A percentile compares a stretch with the other conserved stretches of the same genome.
phyloP scores from a whole-genome alignment of 2,888 invertebrate species.

The Agrochola macilenta region DNA sequence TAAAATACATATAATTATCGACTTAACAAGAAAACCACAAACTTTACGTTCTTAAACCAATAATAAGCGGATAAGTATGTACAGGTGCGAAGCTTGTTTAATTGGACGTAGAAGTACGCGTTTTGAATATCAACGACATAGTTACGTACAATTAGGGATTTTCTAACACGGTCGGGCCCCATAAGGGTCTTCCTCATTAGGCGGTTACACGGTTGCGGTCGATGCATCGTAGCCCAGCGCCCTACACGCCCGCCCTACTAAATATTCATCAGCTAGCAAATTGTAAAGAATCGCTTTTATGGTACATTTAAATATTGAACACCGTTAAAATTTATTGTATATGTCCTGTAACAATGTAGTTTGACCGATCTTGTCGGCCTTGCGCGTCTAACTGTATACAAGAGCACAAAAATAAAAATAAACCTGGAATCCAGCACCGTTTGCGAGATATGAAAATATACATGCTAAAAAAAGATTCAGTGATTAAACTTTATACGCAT shows the following conservation, averaged over 20 bases:
- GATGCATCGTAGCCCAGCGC: slow-evolving; percentile 69
- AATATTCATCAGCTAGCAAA: slow-evolving; percentile 86
- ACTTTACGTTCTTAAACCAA: slow-evolving; percentile 57
- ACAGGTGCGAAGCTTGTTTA: slow-evolving; percentile 74
- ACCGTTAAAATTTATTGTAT: slow-evolving; percentile 80
- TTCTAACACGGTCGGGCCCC: slow-evolving; percentile 83
- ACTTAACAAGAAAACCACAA: slow-evolving; percentile 59
- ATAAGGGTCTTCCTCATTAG: slow-evolving; percentile 86
- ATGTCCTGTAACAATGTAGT: slow-evolving; percentile 81
- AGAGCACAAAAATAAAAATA: slow-evolving; percentile 60
- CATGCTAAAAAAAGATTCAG: slow-evolving; percentile 74
- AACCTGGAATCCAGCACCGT: slow-evolving; percentile 63
- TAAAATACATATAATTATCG: slow-evolving; percentile 57
- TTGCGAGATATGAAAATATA: slow-evolving; percentile 73
- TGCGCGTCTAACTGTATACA: slow-evolving; percentile 75
- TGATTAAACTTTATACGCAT: slow-evolving; percentile 82
- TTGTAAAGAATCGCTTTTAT: slow-evolving; percentile 82
- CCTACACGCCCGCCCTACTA: slow-evolving; percentile 76
- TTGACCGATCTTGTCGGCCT: slow-evolving; percentile 79
- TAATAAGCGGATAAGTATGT: slow-evolving; percentile 67
- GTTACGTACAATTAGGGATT: slow-evolving; percentile 86
- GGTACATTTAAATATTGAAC: slow-evolving; percentile 78
- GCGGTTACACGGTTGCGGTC: slow-evolving; percentile 78
- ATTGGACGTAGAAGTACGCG: slow-evolving; percentile 79
- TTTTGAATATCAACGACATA: slow-evolving; percentile 84